phyloP scores from a whole-genome alignment of 2,113 vertebrate genomes.

The Actenoides hombroni region DNA sequence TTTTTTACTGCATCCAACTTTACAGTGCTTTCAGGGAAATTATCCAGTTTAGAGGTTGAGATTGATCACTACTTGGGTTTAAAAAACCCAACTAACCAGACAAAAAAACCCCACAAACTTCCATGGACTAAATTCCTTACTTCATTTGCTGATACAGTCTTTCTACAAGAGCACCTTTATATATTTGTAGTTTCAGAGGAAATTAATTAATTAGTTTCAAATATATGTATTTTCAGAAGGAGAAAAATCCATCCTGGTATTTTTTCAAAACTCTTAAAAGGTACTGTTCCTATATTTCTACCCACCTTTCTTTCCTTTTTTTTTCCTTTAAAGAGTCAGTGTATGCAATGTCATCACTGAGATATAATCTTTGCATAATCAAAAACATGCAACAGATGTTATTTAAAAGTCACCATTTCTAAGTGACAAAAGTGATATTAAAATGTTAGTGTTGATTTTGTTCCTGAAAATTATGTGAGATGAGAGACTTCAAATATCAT shows the following conservation, averaged over 20 bases:
- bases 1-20: constrained; percentile 63
- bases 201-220: background rate
- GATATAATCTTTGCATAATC: background rate
- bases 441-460: background rate
- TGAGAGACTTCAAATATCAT: background rate
- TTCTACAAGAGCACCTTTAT: background rate
- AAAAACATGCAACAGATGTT: background rate
- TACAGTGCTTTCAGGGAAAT: constrained; percentile 18
- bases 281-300: background rate
- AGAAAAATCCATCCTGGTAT: background rate
- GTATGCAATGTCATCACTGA: background rate
- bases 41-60: background rate
- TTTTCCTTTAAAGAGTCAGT: background rate
- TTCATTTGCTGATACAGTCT: background rate
- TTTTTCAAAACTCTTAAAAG: constrained; percentile 7
- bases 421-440: background rate
- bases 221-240: background rate
- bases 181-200: background rate
- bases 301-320: background rate
- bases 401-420: background rate
- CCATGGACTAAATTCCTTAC: background rate
- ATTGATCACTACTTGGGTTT: background rate
- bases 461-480: background rate
- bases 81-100: background rate
- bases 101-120: background rate